Percentiles rank a stretch among this genome's conserved stretches.
Evolutionary conservation across 1,140 invertebrate species (phyloP).

Genomic region (Solen grandis): DNA sequence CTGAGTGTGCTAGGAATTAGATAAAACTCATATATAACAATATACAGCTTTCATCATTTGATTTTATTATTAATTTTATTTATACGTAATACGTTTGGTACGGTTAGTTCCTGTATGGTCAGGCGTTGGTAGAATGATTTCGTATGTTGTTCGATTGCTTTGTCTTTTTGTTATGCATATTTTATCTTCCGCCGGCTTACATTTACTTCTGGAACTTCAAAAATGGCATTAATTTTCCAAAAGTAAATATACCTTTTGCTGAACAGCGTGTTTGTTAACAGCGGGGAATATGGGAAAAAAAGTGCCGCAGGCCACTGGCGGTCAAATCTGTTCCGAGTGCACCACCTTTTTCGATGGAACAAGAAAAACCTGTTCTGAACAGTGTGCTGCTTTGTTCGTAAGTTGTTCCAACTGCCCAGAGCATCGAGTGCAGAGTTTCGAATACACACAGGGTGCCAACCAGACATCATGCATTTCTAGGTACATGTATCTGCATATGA

Average conservation of each 20-base stretch:
- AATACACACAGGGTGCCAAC: conserved; percentile 3
- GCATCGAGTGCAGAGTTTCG: conserved; percentile 21
- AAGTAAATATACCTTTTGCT: conserved; percentile 20
- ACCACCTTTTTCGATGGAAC: conserved; percentile 16
- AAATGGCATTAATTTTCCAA: conserved; percentile 6
- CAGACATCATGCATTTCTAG: too few relatives aligned
- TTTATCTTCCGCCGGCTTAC: too few relatives aligned
- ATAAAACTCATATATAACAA: too few relatives aligned
- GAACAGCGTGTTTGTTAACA: conserved; percentile 17
- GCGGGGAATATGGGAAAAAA: conserved; percentile 14
- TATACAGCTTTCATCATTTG: too few relatives aligned
- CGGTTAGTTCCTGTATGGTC: too few relatives aligned
- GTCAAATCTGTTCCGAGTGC: conserved; percentile 29
- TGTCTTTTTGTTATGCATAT: too few relatives aligned
- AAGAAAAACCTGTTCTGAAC: conserved; percentile 34
- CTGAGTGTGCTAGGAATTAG: too few relatives aligned
- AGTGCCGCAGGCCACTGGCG: not conserved
- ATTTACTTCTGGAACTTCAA: not conserved
- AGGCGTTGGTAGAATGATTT: too few relatives aligned
- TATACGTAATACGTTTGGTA: too few relatives aligned
- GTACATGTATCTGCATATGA: too few relatives aligned
- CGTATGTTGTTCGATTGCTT: too few relatives aligned
- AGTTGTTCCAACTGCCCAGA: conserved; percentile 30
- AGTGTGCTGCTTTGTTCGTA: conserved; percentile 31
- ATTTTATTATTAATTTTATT: too few relatives aligned